These are phyloP conservation scores for Patiria miniata DNA, from an alignment of 35 echinoderm and acorn worm genomes.

Conservation along the genomic window DNA sequence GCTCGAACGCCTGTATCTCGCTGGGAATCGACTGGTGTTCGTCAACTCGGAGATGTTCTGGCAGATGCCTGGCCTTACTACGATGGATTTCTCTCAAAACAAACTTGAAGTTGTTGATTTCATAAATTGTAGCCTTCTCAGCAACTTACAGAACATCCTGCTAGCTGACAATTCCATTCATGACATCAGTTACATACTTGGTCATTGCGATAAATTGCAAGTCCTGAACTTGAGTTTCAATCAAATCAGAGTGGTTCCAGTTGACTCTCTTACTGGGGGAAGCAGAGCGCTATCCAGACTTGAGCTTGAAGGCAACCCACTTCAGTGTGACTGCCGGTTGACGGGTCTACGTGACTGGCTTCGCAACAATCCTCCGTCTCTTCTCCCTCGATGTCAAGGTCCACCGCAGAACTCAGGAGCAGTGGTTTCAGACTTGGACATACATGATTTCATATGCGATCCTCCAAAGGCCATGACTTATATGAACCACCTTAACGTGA, in stretches of 20 bases:
- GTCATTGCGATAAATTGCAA: neutral
- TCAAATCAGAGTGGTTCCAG: neutral
- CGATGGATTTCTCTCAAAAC: neutral
- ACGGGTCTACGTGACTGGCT: slow-evolving; percentile 21
- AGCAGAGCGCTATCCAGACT: neutral
- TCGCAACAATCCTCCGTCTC: neutral
- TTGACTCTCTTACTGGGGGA: neutral
- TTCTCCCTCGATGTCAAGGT: neutral
- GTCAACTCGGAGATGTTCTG: neutral
- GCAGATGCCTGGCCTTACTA: neutral
- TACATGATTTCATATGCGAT: neutral
- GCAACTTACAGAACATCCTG: neutral
- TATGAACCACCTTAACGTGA: neutral
- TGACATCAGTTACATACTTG: neutral
- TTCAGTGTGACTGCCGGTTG: slow-evolving; percentile 15
- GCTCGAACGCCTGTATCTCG: neutral
- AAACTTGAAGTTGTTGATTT: neutral
- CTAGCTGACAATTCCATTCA: neutral
- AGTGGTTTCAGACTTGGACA: slow-evolving; percentile 2
- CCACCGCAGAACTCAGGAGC: neutral
- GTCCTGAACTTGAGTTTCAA: neutral
- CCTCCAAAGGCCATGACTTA: neutral
- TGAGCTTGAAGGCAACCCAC: slow-evolving; percentile 13
- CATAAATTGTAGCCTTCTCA: neutral
- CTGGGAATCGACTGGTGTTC: neutral